phyloP scores from a whole-genome alignment of 2,797 vertebrate genomes.

The Capromys pilorides region DNA sequence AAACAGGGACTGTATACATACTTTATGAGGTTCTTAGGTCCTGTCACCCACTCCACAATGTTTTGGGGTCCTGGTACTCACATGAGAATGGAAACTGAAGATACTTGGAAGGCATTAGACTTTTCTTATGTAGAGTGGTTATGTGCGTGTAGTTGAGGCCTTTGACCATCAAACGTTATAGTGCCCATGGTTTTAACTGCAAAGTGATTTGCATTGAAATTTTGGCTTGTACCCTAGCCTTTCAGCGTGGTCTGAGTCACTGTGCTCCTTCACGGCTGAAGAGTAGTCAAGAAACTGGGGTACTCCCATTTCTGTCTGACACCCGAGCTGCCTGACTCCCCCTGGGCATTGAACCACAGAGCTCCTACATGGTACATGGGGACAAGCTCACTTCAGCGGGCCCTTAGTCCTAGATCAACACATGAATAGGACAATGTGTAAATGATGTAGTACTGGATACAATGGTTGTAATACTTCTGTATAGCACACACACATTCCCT shows the following conservation, averaged over 20 bases:
- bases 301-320: not conserved
- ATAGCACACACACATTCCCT: not conserved
- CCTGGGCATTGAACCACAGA: not conserved
- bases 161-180: not conserved
- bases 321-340: not conserved
- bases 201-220: not conserved
- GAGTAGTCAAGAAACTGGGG: not conserved
- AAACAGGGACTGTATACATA: not conserved
- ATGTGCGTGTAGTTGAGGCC: not conserved
- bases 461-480: not conserved
- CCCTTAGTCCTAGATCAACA: not conserved
- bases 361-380: not conserved
- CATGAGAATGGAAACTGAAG: not conserved
- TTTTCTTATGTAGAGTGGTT: not conserved
- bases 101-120: not conserved
- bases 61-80: not conserved
- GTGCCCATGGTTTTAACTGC: not conserved
- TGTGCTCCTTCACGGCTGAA: not conserved
- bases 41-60: not conserved
- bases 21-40: not conserved
- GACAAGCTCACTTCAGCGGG: too few relatives aligned
- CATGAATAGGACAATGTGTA: too few relatives aligned
- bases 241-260: not conserved
- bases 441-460: too few relatives aligned
- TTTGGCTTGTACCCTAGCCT: too few relatives aligned